Base-by-base conservation (phyloP, 2,113 vertebrate genomes). In the Microtus montanus region DNA sequence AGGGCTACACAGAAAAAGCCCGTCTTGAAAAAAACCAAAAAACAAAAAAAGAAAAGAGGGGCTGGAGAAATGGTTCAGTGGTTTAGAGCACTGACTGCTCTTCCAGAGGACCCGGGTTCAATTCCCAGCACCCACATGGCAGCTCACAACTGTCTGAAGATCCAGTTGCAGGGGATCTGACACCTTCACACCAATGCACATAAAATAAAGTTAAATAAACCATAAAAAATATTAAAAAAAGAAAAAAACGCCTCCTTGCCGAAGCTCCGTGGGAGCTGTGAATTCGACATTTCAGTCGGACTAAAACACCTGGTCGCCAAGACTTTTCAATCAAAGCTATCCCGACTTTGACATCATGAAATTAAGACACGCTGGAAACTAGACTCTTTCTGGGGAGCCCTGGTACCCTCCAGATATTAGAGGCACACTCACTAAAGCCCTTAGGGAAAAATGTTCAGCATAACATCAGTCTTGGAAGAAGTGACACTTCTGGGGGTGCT, bases 311-410 rank as follows among this genome's bases (percentile, higher is more conserved):
- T 80, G 11, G 13, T 83, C 90, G 84, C 58, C 80, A 78, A 83
- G 83, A 91, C 19, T 86, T 38, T 82, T 64, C 94, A 49, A 52
- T 47, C 79, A 52, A 93, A 94, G 94, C 92, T 93, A 86, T 77
- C 84, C 1, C 38, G 3, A 92, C 95, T 58, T 80, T 96, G 38
- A 75, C 93, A 41, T 79, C 87, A 73, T 30, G 89, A 93, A 73
- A 95, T 70, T 7, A 83, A 79, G 38, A 82, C 35, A 90, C 54
- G 70, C 49, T 83, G 58, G 47, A 90, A 24, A 49, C 93, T 44
- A 86, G 95, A 92, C 95, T 89, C 93, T 89, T 85, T 94, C 95
- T 90, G 96, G 3, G 93, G 88, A 96, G 74, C 94, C 96, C 95
- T 78, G 96, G 87, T 95, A 89, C 64, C 91, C 89, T 98, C 95